Percentiles rank a stretch among this genome's conserved stretches.
phyloP scores from a whole-genome alignment of 2,888 invertebrate species.

The Choristoneura rosaceana region DNA sequence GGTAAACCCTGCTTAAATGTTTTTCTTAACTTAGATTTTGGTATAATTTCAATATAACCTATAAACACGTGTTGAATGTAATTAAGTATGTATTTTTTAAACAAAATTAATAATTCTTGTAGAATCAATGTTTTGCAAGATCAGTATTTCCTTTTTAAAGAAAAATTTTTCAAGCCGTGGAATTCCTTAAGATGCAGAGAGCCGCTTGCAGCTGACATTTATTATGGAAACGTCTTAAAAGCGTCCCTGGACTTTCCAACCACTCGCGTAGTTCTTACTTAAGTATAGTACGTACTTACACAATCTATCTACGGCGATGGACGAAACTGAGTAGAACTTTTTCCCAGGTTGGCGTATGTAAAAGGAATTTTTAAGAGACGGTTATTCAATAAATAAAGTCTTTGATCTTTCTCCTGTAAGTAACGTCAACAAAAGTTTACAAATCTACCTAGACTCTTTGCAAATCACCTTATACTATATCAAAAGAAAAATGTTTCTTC shows the following conservation, averaged over 20 bases:
- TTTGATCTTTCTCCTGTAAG: constrained; percentile 55
- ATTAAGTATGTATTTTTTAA: too few relatives aligned
- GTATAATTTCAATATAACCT: too few relatives aligned
- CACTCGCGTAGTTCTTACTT: constrained; percentile 74
- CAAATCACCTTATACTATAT: neutral
- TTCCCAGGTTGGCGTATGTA: constrained; percentile 74
- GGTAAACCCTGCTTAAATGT: too few relatives aligned
- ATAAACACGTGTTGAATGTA: too few relatives aligned
- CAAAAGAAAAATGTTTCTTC: neutral
- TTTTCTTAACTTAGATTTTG: too few relatives aligned
- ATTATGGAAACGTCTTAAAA: constrained; percentile 75
- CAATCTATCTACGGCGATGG: constrained; percentile 54
- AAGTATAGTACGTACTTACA: constrained; percentile 56
- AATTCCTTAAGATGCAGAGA: constrained; percentile 47
- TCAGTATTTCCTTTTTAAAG: neutral
- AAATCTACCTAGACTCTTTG: constrained; percentile 5
- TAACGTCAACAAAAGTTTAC: constrained; percentile 32
- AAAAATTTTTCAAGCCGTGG: constrained; percentile 23
- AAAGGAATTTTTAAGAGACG: constrained; percentile 79
- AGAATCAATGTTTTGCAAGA: neutral
- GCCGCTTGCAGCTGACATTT: constrained; percentile 59
- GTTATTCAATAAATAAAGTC: constrained; percentile 64
- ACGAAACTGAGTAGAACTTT: constrained; percentile 79
- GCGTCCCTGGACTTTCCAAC: constrained; percentile 72
- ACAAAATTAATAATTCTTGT: too few relatives aligned